Evolutionary conservation across 2,888 invertebrate genomes (phyloP), one percentile per base, ranked within the genome.

Genomic region (Microplitis manilae): DNA sequence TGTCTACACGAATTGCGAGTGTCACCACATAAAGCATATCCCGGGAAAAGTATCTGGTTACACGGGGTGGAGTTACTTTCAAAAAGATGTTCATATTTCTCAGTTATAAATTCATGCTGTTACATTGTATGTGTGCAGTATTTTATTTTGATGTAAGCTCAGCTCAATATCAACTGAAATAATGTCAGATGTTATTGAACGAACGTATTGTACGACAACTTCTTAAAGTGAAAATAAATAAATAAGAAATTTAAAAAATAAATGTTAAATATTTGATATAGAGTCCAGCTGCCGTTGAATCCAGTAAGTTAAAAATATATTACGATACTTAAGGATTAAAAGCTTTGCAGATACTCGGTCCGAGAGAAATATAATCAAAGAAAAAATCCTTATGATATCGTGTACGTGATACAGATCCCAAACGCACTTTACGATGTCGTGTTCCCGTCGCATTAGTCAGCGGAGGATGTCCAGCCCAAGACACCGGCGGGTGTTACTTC

Each of bases 1-100:
- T 71, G 76, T 75, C 60, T 41, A 38, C 74, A 69, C 69, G 73
- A 69, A 76, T 65, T 39, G 68, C 59, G 84, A 86, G 85, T 86
- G 88, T 89, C 89, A 87, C 88, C 87, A 85, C 87, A 89, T 89
- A 89, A 89, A 89, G 86, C 86, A 89, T 50, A 50, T 88, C 84
- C 86, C 77, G 75, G 79, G 81, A 83, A 84, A 85, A 85, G 86
- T 87, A 87, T 88, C 87, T 84, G 82, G 87, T 88, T 88, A 87
- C 87, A 79, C 62, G 20, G 41, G 73, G 80, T 76, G 81, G 77
- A 71, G 77, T 20, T 62, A 73, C 50, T 65, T 60, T 73, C 68
- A 68, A 72, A 68, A 68, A 69, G 68, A 50, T 73, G 41, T 62
- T 68, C 73, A 50, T 73, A 76, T 73, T 62, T 59, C 71, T 59